These are phyloP conservation scores for Stegophylla sp. DNA, from an alignment of 2,888 invertebrate genomes.

Conservation along the genomic window DNA sequence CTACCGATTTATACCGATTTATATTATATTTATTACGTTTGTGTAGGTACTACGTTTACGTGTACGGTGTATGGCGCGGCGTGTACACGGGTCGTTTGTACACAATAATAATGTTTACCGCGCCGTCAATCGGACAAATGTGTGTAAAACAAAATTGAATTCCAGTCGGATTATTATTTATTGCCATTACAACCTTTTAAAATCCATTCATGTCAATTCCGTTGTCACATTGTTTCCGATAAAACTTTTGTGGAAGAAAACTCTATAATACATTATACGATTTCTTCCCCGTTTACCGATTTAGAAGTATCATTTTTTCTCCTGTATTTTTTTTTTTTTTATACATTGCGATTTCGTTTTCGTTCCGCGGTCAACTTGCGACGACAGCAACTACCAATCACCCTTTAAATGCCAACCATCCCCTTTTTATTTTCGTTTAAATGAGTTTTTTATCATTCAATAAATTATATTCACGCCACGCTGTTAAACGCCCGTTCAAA, in stretches of 20 bases:
- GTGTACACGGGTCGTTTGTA: neutral
- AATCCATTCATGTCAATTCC: neutral
- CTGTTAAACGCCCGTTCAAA: neutral
- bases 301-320: neutral
- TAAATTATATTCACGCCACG: neutral
- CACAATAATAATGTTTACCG: neutral
- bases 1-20: neutral
- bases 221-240: constrained; percentile 18
- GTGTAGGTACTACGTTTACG: neutral
- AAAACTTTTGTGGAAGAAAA: neutral
- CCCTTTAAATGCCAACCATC: neutral
- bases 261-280: too few relatives aligned
- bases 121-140: neutral
- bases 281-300: neutral
- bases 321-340: neutral
- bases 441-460: neutral
- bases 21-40: neutral
- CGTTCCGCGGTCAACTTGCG: neutral
- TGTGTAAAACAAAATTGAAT: constrained; percentile 3
- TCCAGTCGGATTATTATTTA: constrained; percentile 15
- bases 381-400: neutral
- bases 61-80: neutral
- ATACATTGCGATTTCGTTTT: neutral
- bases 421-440: neutral
- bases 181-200: neutral